Base-by-base conservation (phyloP, 2,797 vertebrate species). In the Gymnocypris eckloni region DNA sequence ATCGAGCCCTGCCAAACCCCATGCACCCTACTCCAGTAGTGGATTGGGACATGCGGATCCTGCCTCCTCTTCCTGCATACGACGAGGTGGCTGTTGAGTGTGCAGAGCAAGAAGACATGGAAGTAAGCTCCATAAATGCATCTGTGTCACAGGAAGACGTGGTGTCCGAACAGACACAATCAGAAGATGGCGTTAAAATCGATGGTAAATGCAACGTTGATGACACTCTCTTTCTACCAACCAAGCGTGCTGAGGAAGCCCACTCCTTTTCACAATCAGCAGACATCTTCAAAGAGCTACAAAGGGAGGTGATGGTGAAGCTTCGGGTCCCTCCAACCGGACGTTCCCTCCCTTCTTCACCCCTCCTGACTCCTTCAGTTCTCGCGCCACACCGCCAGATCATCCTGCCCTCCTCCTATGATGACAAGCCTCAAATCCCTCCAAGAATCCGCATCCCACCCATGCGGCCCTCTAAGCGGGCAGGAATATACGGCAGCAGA, bases 241-340 rank as follows among this genome's bases (percentile, higher is more conserved):
- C 93, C 6, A 95, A 92, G 20, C 92, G 20, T 11, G 4, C 7
- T 89, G 79, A 48, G 70, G 94, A 93, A 56, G 93, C 93, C 0
- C 94, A 95, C 69, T 95, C 87, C 85, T 92, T 93, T 1, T 94
- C 96, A 0, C 97, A 99, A 90, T 98, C 98, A 0, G 96, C 97
- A 0, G 96, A 98, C 90, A 96, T 99, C 70, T 99, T 99, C 20
- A 97, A 98, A 83, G 98, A 98, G 4, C 95, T 99, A 2, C 98
- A 99, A 94, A 95, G 96, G 91, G 98, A 99, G 92, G 95, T 99
- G 96, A 96, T 96, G 95, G 97, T 98, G 94, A 98, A 97, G 90
- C 96, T 96, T 73, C 94, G 92, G 87, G 97, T 99, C 66, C 96
- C 97, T 82, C 94, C 96, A 0, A 82, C 92, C 0, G 95, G 95